These are phyloP conservation scores for Chaunax sp. DNA, from an alignment of 2,797 vertebrate genomes.

Conservation along the genomic window DNA sequence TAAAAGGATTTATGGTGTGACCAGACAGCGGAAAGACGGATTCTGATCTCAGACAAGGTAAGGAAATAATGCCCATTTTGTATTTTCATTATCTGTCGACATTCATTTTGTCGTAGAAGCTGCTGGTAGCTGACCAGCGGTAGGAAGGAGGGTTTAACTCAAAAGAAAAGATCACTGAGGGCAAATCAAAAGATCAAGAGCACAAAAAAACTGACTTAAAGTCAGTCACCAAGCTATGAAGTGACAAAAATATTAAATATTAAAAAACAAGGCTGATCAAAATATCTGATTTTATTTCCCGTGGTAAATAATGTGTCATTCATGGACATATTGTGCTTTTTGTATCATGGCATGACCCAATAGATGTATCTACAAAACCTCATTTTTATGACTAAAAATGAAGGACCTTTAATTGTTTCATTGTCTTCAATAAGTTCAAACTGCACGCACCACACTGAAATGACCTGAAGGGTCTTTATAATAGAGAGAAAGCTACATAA, in stretches of 20 bases:
- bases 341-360: too few relatives aligned
- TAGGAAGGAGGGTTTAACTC: not conserved
- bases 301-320: too few relatives aligned
- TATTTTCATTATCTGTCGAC: not conserved
- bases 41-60: not conserved
- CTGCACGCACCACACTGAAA: not conserved
- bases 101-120: not conserved
- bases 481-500: not conserved
- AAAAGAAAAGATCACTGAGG: not conserved
- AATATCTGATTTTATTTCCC: too few relatives aligned
- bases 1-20: conserved; percentile 11
- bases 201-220: too few relatives aligned
- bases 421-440: not conserved
- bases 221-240: not conserved
- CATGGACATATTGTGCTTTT: too few relatives aligned
- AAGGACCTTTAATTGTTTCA: too few relatives aligned
- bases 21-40: not conserved
- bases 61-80: not conserved
- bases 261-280: not conserved
- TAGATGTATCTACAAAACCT: too few relatives aligned
- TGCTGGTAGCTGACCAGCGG: not conserved
- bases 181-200: not conserved
- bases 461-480: too few relatives aligned
- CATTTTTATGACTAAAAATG: too few relatives aligned
- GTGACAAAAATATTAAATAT: not conserved